Evolutionary conservation across 2,113 vertebrate genomes (phyloP).

Genomic region (Gracilinanus agilis): DNA sequence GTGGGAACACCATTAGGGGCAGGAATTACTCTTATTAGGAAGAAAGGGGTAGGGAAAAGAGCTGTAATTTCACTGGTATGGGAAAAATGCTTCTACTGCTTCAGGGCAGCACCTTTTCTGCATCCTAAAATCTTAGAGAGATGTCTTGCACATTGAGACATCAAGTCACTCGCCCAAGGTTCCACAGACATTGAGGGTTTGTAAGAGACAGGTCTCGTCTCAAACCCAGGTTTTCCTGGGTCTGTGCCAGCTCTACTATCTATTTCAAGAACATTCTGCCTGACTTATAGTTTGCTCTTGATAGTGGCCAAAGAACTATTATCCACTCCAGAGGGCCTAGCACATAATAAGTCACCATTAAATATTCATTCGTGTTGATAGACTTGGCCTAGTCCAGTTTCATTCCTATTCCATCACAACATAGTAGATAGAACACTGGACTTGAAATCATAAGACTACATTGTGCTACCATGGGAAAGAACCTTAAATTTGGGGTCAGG

Average conservation of each 20-base stretch:
- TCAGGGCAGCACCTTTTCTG: not conserved
- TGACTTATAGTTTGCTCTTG: not conserved
- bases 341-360: not conserved
- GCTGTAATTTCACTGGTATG: not conserved
- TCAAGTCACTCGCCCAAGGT: not conserved
- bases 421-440: not conserved
- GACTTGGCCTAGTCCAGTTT: not conserved
- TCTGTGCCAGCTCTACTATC: not conserved
- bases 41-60: not conserved
- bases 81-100: not conserved
- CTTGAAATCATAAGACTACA: not conserved
- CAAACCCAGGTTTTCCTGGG: not conserved
- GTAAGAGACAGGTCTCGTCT: not conserved
- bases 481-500: too few species aligned
- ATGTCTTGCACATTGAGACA: not conserved
- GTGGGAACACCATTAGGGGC: not conserved
- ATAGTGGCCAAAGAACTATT: not conserved
- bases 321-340: not conserved
- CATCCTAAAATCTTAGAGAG: not conserved
- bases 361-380: not conserved
- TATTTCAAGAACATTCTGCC: not conserved
- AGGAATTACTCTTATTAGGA: constrained; percentile 13
- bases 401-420: not conserved
- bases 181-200: not conserved
- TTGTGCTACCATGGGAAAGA: too few species aligned